These are phyloP conservation scores for Syrmaticus mikado DNA, from an alignment of 2,113 vertebrate genomes.

Conservation along the genomic window DNA sequence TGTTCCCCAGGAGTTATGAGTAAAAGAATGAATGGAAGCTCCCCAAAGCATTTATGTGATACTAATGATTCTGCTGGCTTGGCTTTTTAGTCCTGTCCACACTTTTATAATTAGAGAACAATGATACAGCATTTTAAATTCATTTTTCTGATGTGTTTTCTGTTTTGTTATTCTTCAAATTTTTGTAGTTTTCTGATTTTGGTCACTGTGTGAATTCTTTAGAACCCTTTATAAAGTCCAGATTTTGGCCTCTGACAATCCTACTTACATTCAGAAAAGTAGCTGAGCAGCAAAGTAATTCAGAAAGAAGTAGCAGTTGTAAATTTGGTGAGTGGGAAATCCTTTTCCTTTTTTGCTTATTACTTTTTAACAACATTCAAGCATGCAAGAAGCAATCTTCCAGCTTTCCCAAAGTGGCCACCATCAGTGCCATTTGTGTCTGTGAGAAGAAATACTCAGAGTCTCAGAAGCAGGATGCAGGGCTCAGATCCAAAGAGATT, in stretches of 20 bases:
- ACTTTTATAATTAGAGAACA: neutral
- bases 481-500: accelerated
- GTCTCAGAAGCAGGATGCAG: neutral
- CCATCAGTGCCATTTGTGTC: neutral
- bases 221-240: neutral
- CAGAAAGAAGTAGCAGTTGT: neutral
- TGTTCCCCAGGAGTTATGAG: neutral
- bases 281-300: neutral
- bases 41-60: neutral
- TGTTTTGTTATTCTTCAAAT: neutral
- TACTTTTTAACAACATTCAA: neutral
- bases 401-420: neutral
- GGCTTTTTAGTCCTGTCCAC: neutral
- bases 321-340: neutral
- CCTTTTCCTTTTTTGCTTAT: neutral
- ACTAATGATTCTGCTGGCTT: neutral
- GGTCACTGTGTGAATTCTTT: neutral
- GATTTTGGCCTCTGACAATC: neutral
- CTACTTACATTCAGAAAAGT: neutral
- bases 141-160: neutral
- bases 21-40: neutral
- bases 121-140: neutral
- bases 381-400: neutral
- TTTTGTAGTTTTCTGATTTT: neutral
- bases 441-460: neutral